Base-by-base conservation (phyloP, 2,888 invertebrate species). In the Argyresthia albistria region DNA sequence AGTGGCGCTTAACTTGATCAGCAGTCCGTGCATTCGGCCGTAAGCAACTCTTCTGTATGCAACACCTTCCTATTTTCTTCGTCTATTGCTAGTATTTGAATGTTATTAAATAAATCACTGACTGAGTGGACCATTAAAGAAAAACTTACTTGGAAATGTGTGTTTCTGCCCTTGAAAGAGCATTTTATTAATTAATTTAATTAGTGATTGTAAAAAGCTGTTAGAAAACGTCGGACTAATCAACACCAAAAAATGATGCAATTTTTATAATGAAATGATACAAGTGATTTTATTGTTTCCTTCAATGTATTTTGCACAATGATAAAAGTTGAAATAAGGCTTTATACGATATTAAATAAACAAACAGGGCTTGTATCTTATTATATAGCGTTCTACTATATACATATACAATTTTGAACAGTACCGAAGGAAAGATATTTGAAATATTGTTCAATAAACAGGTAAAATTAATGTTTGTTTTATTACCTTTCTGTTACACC, bases 391-490 rank as follows among this genome's bases (percentile, higher is more conserved):
- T 76, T 79, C 76, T 82, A 79, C 77, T 77, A 74, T 77, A 69
- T 67, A 65, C 59, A 65, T 82, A 80, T 86, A 86, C 82, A 84
- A 79, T 78, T 81, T 77, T 73, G 79, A 83, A 84, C 76, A 73
- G 79, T 81, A 79, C 73, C 67, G 73, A 71, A 73, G 70, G 65
- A 66, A 75, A 70, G 10, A 43, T 77, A 80, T 82, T 83, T 81
- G 76, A 76, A 76, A 78, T 75, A 80, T 83, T 84, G 86, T 86
- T 84, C 83, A 86, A 73, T 87, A 86, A 84, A 86, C 71, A 82
- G 79, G 71, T 78, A 73, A 80, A 80, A 81, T 69, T 70, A 62
- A 59, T 42, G 4, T 43, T 59, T 58, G n/a, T 43, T 43, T 43
- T 46, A 25, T 46, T 46, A 10, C 16, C 39, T 6, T 8, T n/a